Conservation (phyloP, 2,113 vertebrate genomes). For the Leptocoma aspasia region DNA sequence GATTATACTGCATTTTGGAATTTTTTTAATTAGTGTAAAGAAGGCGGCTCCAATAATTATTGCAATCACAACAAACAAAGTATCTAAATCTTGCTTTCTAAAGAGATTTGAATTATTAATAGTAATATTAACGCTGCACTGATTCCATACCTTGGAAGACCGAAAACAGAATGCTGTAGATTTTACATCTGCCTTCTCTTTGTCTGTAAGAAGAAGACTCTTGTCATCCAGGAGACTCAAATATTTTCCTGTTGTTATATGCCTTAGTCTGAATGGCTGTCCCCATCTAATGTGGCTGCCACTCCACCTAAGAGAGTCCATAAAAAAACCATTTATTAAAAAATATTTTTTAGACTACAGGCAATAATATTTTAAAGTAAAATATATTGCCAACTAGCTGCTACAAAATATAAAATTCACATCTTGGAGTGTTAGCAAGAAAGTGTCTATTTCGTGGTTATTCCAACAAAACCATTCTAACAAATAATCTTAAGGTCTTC, state of each 20-base stretch:
- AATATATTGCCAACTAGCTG: neutral
- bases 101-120: neutral
- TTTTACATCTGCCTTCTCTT: slow-evolving; percentile 91
- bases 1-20: neutral
- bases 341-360: neutral
- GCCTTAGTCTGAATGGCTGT: slow-evolving; percentile 90
- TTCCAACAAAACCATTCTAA: neutral
- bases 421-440: neutral
- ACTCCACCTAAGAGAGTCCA: slow-evolving; percentile 84
- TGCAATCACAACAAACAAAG: neutral
- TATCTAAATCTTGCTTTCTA: neutral
- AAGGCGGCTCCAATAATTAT: neutral
- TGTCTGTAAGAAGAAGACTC: slow-evolving; percentile 87
- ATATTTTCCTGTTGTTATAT: slow-evolving; percentile 96
- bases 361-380: neutral
- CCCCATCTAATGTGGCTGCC: slow-evolving; percentile 96
- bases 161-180: slow-evolving; percentile 94
- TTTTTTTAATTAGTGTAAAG: neutral
- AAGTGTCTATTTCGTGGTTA: neutral
- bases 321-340: neutral
- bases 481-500: neutral
- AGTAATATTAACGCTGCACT: neutral
- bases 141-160: slow-evolving; percentile 86
- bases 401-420: neutral
- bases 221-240: slow-evolving; percentile 90